Conservation (phyloP, 2,113 vertebrate species). For the Piaya cayana region DNA sequence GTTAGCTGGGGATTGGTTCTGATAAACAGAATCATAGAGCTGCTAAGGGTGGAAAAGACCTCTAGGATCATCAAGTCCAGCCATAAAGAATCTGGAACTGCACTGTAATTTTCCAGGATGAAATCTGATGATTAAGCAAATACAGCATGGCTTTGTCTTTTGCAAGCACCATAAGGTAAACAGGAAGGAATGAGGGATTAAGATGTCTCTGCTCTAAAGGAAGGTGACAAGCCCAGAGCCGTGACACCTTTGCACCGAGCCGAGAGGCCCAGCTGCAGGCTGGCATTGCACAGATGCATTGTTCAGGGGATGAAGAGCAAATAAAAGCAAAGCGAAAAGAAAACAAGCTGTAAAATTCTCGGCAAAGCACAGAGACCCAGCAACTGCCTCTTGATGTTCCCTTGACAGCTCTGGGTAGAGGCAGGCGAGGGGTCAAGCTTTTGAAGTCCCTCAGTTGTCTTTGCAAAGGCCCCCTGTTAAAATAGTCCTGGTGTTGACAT, state of each 20-base stretch:
- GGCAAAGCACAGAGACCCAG: slow-evolving; percentile 58
- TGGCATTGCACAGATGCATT: slow-evolving; percentile 64
- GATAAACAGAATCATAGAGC: background rate
- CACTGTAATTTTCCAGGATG: slow-evolving; percentile 50
- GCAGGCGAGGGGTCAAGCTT: slow-evolving; percentile 41
- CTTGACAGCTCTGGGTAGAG: slow-evolving; percentile 59
- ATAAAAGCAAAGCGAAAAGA: slow-evolving; percentile 78
- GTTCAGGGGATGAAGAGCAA: slow-evolving; percentile 75
- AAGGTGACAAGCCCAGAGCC: slow-evolving; percentile 59
- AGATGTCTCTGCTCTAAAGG: slow-evolving; percentile 61
- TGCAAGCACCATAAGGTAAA: slow-evolving; percentile 74
- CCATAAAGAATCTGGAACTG: background rate
- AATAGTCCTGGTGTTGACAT: slow-evolving; percentile 52
- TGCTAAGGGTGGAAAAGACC: too few relatives aligned
- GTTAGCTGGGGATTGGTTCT: slow-evolving; percentile 11
- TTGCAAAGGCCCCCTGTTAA: slow-evolving; percentile 62
- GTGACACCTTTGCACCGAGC: slow-evolving; percentile 53
- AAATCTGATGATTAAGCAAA: slow-evolving; percentile 78
- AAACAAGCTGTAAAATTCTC: slow-evolving; percentile 78
- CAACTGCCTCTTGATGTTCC: slow-evolving; percentile 63
- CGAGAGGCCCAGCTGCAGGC: slow-evolving; percentile 62
- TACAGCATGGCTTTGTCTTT: slow-evolving; percentile 69
- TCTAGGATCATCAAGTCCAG: too few relatives aligned
- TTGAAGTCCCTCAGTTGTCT: slow-evolving; percentile 61
- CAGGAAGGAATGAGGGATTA: slow-evolving; percentile 79